Conservation (phyloP, 2,888 invertebrate species). For the Trachelus troglodyta region DNA sequence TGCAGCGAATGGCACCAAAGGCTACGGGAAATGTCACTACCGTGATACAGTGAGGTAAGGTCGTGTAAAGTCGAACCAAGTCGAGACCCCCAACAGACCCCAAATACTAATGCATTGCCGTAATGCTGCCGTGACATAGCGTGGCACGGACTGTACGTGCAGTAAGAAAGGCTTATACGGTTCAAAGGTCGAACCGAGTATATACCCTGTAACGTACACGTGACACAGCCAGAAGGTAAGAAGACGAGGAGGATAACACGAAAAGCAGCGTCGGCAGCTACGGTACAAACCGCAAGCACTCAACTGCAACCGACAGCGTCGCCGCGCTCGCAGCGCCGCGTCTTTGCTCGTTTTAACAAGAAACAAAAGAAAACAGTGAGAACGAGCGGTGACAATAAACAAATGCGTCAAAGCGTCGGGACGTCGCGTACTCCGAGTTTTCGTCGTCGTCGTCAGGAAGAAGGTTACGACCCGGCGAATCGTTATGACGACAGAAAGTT, state of each 20-base stretch:
- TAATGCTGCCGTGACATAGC: neutral
- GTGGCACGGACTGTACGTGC: neutral
- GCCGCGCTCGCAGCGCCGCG: constrained; percentile 51
- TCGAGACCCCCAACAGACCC: neutral
- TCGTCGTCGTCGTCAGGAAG: neutral
- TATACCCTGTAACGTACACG: neutral
- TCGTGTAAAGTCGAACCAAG: neutral
- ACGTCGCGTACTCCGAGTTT: neutral
- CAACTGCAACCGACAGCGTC: constrained; percentile 63
- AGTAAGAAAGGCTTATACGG: neutral
- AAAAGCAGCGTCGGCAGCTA: constrained; percentile 59
- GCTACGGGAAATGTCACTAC: neutral
- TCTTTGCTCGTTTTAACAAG: constrained; percentile 25
- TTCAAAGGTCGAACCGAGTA: neutral
- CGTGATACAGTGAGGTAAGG: neutral
- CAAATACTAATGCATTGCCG: neutral
- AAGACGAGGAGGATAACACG: constrained; percentile 42
- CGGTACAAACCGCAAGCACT: constrained; percentile 59
- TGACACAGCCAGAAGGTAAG: neutral
- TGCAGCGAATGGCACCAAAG: neutral
- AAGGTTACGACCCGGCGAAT: neutral
- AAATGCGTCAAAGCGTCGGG: constrained; percentile 15
- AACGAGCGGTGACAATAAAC: constrained; percentile 18
- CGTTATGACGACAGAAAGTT: constrained; percentile 1
- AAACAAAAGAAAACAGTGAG: constrained; percentile 15